A percentile compares a stretch with the other conserved stretches of the same genome.
Evolutionary conservation across 2,113 vertebrate species (phyloP).

Genomic region (Pungitius pungitius): DNA sequence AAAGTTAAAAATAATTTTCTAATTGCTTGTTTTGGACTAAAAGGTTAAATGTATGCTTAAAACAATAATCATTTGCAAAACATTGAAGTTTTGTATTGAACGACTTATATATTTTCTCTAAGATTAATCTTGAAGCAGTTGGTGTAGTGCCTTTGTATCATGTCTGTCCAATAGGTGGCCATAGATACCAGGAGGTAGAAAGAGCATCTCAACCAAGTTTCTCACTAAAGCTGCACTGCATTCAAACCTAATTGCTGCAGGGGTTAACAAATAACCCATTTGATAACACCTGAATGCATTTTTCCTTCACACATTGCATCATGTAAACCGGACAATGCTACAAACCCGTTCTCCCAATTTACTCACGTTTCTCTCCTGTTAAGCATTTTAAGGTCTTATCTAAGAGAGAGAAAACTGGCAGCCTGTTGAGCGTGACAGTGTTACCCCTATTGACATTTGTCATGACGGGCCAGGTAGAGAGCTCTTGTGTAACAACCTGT

Average conservation of each 20-base stretch:
- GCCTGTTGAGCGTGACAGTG: too few relatives aligned
- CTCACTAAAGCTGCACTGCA: background rate
- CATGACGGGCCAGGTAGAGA: background rate
- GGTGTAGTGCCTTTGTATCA: background rate
- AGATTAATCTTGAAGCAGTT: too few relatives aligned
- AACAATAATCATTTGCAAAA: background rate
- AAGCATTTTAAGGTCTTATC: background rate
- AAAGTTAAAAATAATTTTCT: too few relatives aligned
- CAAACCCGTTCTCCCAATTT: background rate
- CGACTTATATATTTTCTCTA: background rate
- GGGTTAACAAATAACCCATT: too few relatives aligned
- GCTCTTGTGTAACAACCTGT: background rate
- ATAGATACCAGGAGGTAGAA: background rate
- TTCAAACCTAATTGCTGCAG: background rate
- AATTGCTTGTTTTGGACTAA: background rate
- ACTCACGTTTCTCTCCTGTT: background rate
- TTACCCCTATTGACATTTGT: background rate
- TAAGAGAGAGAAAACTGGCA: background rate
- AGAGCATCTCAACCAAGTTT: background rate
- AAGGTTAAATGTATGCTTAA: background rate
- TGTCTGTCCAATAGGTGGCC: slow-evolving; percentile 53
- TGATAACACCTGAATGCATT: too few relatives aligned
- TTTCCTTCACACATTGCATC: background rate
- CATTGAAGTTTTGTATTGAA: background rate
- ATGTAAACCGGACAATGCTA: background rate